Evolutionary conservation across 1,140 invertebrate genomes (phyloP), one percentile per base, ranked within the genome.

Genomic region (Subanguina moxae): DNA sequence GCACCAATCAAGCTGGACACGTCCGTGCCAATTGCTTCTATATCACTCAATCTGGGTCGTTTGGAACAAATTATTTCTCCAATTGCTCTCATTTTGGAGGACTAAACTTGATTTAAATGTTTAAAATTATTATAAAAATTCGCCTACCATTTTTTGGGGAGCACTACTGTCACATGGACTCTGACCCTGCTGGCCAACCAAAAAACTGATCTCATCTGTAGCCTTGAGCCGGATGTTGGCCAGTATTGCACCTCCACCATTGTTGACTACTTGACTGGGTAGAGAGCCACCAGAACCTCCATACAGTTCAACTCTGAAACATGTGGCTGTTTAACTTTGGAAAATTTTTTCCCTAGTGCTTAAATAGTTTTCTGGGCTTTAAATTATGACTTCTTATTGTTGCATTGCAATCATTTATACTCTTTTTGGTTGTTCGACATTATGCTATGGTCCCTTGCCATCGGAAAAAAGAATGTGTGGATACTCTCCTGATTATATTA

Each of bases 241-340:
- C 13, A 57, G 48, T 8, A 75, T 42, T 42, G 59, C 28, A 15
- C 61, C 65, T 25, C 75, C 73, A 19, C 48, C 23, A 32, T 72
- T 48, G 15, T 59, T 45, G 7, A n/a, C 28, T 7, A 25, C 17
- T 43, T 62, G 65, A 19, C 27, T n/a, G 1, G 46, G 45, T 17
- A 75, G 58, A 11, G 48, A 11, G 1, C 73, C 73, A 1, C 73
- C 73, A 17, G 73, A 21, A n/a, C 75, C 73, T 28, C 74, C 73
- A 64, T 64, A 64, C 42, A 75, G 19, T 21, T 75, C 75, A 28
- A 75, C 30, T 45, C 67, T 71, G 46, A 64, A 59, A 71, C 0
- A 21, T n/a, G 30, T 66, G 19, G 1, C 38, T 15, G 15, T 25
- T 3, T 17, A 63, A 17, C 42, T 61, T 21, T 7, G 19, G 27